These are phyloP conservation scores for Sphenopsis melanotis DNA, from an alignment of 2,797 vertebrate genomes.

Conservation along the genomic window DNA sequence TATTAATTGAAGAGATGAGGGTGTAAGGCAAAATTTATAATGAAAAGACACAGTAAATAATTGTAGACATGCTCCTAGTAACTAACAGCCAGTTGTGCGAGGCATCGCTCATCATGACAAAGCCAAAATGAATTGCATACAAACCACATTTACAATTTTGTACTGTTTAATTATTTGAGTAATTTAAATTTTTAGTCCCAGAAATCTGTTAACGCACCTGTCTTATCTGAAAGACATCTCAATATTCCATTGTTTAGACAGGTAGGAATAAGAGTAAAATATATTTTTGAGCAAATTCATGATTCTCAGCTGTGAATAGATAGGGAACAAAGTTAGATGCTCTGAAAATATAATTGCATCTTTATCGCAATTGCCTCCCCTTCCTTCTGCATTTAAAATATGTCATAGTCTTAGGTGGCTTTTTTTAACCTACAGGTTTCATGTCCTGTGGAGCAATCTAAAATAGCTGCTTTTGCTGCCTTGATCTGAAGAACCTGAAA, in stretches of 20 bases:
- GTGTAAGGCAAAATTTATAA: not conserved
- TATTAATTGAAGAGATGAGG: not conserved
- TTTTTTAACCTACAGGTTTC: not conserved
- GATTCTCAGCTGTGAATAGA: not conserved
- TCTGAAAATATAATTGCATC: not conserved
- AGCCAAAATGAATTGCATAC: not conserved
- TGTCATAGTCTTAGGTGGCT: not conserved
- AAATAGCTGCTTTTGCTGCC: not conserved
- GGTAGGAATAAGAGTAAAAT: not conserved
- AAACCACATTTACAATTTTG: not conserved
- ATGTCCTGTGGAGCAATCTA: not conserved
- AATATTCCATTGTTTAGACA: not conserved
- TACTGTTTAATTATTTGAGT: not conserved
- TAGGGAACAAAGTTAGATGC: not conserved
- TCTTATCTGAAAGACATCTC: not conserved
- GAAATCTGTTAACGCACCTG: not conserved
- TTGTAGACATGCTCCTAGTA: not conserved
- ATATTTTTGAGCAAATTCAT: not conserved
- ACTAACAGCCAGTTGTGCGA: not conserved
- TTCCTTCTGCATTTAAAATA: not conserved
- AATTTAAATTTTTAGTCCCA: constrained; percentile 5
- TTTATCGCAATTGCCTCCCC: not conserved
- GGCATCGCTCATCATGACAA: not conserved
- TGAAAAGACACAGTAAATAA: not conserved
- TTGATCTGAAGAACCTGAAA: not conserved